Evolutionary conservation across 1,140 invertebrate genomes (phyloP).

Genomic region (Temnothorax curvispinosus): DNA sequence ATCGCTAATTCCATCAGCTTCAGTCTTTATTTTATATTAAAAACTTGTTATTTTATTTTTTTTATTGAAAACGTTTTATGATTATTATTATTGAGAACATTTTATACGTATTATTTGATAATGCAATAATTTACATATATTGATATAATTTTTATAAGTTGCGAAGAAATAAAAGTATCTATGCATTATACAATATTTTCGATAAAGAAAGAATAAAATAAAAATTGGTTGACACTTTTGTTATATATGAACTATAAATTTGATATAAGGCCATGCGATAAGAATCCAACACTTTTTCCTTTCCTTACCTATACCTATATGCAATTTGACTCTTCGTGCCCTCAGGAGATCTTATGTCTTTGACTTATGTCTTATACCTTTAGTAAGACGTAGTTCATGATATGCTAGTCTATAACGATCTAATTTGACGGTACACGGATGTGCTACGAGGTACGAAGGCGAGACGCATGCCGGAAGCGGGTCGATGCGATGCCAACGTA

Average conservation of each 20-base stretch:
- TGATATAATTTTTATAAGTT: neutral
- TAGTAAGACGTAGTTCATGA: neutral
- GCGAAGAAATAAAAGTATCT: neutral
- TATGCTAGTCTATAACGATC: neutral
- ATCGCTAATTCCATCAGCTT: neutral
- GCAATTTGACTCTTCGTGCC: neutral
- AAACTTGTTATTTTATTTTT: neutral
- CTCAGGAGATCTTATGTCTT: neutral
- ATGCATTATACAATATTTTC: neutral
- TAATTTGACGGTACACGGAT: constrained; percentile 28
- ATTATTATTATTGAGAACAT: neutral
- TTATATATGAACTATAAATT: neutral
- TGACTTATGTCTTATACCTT: neutral
- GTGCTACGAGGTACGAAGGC: neutral
- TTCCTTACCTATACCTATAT: neutral
- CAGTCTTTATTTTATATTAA: neutral
- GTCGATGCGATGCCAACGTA: constrained; percentile 7
- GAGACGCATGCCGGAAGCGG: constrained; percentile 27
- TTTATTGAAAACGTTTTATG: neutral
- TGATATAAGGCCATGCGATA: neutral
- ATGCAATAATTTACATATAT: neutral
- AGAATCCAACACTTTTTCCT: neutral
- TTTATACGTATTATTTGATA: neutral
- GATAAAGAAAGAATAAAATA: neutral
- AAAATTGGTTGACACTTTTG: neutral